Base-by-base conservation (phyloP, 2,888 invertebrate species). In the Tipula unca region DNA sequence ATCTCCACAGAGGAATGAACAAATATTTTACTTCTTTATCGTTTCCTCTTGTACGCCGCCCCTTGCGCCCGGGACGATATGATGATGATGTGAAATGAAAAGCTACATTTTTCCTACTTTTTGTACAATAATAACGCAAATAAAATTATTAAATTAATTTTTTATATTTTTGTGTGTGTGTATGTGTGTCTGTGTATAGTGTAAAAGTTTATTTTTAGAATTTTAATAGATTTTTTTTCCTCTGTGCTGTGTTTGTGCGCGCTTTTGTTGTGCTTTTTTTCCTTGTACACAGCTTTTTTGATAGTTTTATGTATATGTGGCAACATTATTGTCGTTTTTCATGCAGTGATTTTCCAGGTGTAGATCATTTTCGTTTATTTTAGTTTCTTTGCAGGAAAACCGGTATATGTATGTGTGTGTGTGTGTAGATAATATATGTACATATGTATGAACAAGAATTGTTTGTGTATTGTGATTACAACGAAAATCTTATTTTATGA, bases 121-220 rank as follows among this genome's bases (percentile, higher is more conserved):
- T 42, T n/a, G 42, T 42, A 48, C 48, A 42, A 42, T 48, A 48
- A n/a, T 48, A 48, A 48, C n/a, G 25, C 20, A 25, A 20, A 69
- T 69, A 69, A 69, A 69, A 69, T 69, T 69, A 69, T 69, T 69
- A 69, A 69, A 69, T 69, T 69, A 69, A 69, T 69, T 69, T 69
- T 69, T 25, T 69, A 17, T 48, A 48, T 48, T 48, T 48, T 3
- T n/a, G n/a, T n/a, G n/a, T n/a, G n/a, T n/a, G n/a, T n/a, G n/a
- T n/a, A n/a, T n/a, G n/a, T n/a, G n/a, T n/a, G n/a, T n/a, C n/a
- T 4, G 48, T 69, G 6, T 69, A 25, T 10, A 25, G 69, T 25
- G 69, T 69, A 25, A 69, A 69, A 20, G 69, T 69, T 25, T 69
- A 69, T 69, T 69, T 69, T 69, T 69, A 69, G 69, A 69, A 69